Percentiles rank a stretch among this genome's conserved stretches.
phyloP scores from a whole-genome alignment of 1,140 invertebrate genomes.

The Dendroctonus ponderosae region DNA sequence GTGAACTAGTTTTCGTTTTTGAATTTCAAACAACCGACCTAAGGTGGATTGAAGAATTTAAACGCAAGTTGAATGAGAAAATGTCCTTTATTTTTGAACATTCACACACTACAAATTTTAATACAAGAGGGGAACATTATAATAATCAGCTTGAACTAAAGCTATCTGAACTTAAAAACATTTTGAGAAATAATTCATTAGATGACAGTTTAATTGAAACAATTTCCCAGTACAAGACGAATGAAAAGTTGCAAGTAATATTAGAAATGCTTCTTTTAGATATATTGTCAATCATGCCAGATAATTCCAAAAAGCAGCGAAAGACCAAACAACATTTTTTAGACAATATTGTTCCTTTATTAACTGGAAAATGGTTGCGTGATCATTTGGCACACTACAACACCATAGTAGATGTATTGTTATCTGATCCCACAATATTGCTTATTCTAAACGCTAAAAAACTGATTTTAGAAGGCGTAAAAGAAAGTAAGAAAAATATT shows the following conservation, averaged over 20 bases:
- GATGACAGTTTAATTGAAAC: not conserved
- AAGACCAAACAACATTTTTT: not conserved
- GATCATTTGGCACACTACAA: conserved; percentile 4
- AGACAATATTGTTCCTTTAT: conserved; percentile 3
- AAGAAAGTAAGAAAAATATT: conserved; percentile 1
- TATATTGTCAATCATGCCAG: conserved; percentile 5
- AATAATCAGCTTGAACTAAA: conserved; percentile 1
- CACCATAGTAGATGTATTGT: not conserved
- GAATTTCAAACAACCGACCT: not conserved
- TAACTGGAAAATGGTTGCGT: conserved; percentile 11
- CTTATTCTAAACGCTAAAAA: conserved; percentile 8
- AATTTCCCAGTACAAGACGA: not conserved
- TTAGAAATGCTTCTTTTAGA: conserved; percentile 10
- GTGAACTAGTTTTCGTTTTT: not conserved
- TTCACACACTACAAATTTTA: not conserved
- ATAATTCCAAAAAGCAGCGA: not conserved
- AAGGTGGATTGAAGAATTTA: conserved; percentile 5
- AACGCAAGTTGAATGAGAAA: not conserved
- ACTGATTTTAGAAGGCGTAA: not conserved
- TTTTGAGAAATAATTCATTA: conserved; percentile 2
- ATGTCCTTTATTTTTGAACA: not conserved
- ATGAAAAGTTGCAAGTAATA: conserved; percentile 4
- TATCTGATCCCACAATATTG: conserved; percentile 5
- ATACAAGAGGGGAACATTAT: not conserved
- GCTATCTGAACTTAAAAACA: conserved; percentile 4